A percentile compares a stretch with the other conserved stretches of the same genome.
phyloP scores from a whole-genome alignment of 2,888 invertebrate species.

The Augiades crinisus region DNA sequence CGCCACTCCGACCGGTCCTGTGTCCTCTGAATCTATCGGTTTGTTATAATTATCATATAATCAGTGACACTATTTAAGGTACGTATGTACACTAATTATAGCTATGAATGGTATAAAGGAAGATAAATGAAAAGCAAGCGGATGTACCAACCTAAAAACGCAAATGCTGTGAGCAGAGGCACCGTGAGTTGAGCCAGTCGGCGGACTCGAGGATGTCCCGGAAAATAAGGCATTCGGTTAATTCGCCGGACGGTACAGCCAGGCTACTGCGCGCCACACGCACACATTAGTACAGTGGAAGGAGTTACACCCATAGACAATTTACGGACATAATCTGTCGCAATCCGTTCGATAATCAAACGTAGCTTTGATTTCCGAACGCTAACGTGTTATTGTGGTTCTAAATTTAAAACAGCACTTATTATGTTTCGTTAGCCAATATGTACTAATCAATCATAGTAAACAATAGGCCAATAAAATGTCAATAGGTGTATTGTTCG shows the following conservation, averaged over 20 bases:
- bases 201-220: constrained; percentile 65
- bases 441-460: constrained; percentile 29
- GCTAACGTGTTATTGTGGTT: constrained; percentile 17
- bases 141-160: constrained; percentile 77
- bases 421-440: constrained; percentile 31
- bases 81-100: no score
- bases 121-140: constrained; percentile 52
- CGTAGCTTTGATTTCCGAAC: not conserved
- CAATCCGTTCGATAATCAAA: not conserved
- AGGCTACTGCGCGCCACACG: constrained; percentile 36
- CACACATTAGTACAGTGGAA: constrained; percentile 29
- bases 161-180: constrained; percentile 77
- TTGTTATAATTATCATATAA: no score
- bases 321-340: not conserved
- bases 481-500: constrained; percentile 67
- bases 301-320: constrained; percentile 20
- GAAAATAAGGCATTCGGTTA: constrained; percentile 72
- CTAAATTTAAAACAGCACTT: constrained; percentile 23
- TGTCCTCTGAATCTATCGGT: no score
- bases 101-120: constrained; percentile 12
- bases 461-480: constrained; percentile 46
- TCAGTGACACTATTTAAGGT: no score
- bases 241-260: constrained; percentile 39
- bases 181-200: constrained; percentile 65
- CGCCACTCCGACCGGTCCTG: no score